Conservation (phyloP, 2,888 invertebrate species). For the Coremacera marginata region DNA sequence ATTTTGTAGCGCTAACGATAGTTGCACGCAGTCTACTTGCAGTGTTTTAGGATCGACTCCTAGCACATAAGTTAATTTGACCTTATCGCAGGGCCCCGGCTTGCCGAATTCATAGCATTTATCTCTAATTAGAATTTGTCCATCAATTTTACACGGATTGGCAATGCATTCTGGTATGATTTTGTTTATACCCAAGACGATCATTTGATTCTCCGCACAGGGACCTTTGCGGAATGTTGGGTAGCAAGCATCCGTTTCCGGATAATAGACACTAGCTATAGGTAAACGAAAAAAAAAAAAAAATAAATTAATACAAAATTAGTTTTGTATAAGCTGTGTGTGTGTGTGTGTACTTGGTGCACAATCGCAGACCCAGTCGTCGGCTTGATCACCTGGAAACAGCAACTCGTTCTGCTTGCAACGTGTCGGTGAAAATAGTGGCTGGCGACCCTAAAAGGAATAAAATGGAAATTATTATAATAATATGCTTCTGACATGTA, state of each 20-base stretch:
- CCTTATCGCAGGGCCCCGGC: slow-evolving; percentile 58
- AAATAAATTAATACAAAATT: background rate
- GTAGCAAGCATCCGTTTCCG: slow-evolving; percentile 74
- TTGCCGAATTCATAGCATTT: slow-evolving; percentile 60
- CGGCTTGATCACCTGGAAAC: slow-evolving; percentile 76
- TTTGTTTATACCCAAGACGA: slow-evolving; percentile 71
- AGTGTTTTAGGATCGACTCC: slow-evolving; percentile 75
- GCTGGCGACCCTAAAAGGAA: slow-evolving; percentile 67
- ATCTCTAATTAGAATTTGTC: slow-evolving; percentile 67
- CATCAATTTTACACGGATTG: slow-evolving; percentile 75
- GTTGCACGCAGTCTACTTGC: slow-evolving; percentile 72
- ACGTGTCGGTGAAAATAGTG: slow-evolving; percentile 73
- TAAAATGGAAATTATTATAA: background rate
- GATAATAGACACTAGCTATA: slow-evolving; percentile 72
- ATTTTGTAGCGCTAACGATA: slow-evolving; percentile 53
- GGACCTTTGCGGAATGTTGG: slow-evolving; percentile 77
- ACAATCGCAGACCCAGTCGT: slow-evolving; percentile 76
- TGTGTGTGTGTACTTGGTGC: slow-evolving; percentile 57
- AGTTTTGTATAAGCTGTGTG: background rate
- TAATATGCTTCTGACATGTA: background rate
- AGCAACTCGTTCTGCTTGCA: slow-evolving; percentile 76
- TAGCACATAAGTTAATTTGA: slow-evolving; percentile 70
- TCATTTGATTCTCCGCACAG: slow-evolving; percentile 72
- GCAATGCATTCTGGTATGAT: slow-evolving; percentile 73
- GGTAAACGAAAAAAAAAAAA: slow-evolving; percentile 6